Evolutionary conservation across 2,888 invertebrate genomes (phyloP).

Genomic region (Glyphotaelius pellucidus): DNA sequence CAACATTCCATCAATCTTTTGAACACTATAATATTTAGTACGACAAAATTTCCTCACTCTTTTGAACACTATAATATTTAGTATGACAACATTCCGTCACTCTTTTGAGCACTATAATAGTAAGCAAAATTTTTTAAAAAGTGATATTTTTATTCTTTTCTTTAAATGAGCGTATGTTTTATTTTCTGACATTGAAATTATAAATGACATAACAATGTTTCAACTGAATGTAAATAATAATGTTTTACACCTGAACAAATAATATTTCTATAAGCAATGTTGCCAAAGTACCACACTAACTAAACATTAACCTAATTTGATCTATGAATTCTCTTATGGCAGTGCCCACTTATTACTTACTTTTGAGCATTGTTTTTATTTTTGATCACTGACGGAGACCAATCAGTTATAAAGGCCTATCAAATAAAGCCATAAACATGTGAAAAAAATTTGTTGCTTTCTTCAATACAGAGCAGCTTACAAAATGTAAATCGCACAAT

Average conservation of each 20-base stretch:
- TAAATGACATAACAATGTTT: background rate
- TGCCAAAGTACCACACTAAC: conserved; percentile 64
- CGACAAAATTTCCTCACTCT: no score
- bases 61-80: no score
- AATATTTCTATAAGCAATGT: conserved; percentile 60
- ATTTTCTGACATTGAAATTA: background rate
- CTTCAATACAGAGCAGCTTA: background rate
- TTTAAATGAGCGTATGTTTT: background rate
- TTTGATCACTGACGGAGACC: conserved; percentile 43
- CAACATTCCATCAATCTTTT: no score
- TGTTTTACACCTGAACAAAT: conserved; percentile 63
- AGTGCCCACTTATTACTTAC: conserved; percentile 63
- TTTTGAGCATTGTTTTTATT: conserved; percentile 63
- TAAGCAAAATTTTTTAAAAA: background rate
- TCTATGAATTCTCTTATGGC: conserved; percentile 65
- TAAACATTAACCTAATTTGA: conserved; percentile 62
- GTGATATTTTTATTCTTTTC: background rate
- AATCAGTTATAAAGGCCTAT: conserved; percentile 6
- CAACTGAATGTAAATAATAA: conserved; percentile 19
- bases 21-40: no score
- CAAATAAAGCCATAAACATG: background rate
- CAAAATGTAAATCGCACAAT: background rate
- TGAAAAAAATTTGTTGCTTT: background rate
- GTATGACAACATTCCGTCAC: background rate
- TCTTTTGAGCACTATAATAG: background rate